phyloP scores from a whole-genome alignment of 35 echinoderm and acorn worm species.

The Hemicentrotus pulcherrimus region DNA sequence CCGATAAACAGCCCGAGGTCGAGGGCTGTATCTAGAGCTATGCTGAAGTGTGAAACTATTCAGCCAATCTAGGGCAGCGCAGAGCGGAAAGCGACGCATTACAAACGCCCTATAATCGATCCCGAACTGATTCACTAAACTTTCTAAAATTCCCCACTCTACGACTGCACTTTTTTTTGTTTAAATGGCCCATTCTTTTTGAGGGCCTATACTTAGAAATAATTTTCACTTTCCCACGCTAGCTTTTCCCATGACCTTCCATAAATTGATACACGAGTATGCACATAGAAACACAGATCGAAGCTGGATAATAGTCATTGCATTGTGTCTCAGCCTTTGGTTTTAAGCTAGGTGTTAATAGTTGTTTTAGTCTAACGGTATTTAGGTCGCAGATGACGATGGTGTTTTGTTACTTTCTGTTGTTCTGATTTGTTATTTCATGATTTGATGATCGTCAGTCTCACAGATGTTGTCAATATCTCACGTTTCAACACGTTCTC shows the following conservation, averaged over 20 bases:
- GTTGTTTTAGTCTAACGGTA: constrained; percentile 28
- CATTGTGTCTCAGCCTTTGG: neutral
- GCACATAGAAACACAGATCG: neutral
- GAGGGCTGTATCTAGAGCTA: neutral
- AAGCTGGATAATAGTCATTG: neutral
- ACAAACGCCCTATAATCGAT: constrained; percentile 1
- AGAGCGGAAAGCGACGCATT: neutral
- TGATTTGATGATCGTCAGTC: constrained; percentile 28
- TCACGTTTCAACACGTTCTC: neutral
- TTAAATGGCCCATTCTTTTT: neutral
- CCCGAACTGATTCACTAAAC: neutral
- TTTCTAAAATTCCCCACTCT: neutral
- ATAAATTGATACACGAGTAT: neutral
- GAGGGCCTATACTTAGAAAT: neutral
- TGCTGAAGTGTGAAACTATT: neutral
- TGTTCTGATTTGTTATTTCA: constrained; percentile 48
- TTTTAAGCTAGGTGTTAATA: constrained; percentile 5
- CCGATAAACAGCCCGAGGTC: too few species aligned
- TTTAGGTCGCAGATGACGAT: constrained; percentile 17
- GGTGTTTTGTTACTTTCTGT: constrained; percentile 19
- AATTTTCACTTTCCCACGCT: constrained; percentile 8
- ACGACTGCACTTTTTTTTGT: neutral
- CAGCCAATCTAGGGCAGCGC: neutral
- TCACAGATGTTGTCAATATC: neutral
- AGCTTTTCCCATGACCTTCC: neutral